Conservation (phyloP, 2,888 invertebrate genomes). For the Drepanosiphum platanoidis region DNA sequence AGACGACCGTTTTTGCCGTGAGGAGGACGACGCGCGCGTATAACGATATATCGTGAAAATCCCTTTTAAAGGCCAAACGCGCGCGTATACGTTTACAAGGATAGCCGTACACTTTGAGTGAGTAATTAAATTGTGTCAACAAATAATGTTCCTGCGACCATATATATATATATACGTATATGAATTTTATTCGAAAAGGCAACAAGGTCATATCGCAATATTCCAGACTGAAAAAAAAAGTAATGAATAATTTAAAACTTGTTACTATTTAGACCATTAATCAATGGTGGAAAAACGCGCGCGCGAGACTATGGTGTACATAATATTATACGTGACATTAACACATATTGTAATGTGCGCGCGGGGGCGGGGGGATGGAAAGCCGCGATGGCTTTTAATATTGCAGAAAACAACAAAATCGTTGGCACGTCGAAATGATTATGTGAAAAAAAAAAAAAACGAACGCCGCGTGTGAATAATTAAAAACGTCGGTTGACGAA, state of each 20-base stretch:
- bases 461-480: too few relatives aligned
- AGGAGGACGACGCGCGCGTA: neutral
- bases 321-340: too few relatives aligned
- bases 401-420: too few relatives aligned
- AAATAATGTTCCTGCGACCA: constrained; percentile 31
- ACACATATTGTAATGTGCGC: too few relatives aligned
- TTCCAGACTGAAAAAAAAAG: constrained; percentile 2
- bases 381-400: too few relatives aligned
- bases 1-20: neutral
- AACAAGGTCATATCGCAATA: constrained; percentile 21
- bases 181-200: constrained; percentile 14
- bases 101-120: constrained; percentile 9
- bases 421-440: too few relatives aligned
- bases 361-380: too few relatives aligned
- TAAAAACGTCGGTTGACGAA: too few relatives aligned
- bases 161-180: constrained; percentile 24
- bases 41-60: constrained; percentile 24
- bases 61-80: constrained; percentile 13
- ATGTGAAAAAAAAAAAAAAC: too few relatives aligned
- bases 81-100: neutral
- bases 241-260: constrained; percentile 39
- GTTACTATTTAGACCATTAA: constrained; percentile 27
- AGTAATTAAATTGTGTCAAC: constrained; percentile 41
- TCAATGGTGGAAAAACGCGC: constrained; percentile 3
- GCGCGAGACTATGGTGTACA: too few relatives aligned